Conservation (phyloP, 2,797 vertebrate species). For the Cynodonichthys magdalenae region DNA sequence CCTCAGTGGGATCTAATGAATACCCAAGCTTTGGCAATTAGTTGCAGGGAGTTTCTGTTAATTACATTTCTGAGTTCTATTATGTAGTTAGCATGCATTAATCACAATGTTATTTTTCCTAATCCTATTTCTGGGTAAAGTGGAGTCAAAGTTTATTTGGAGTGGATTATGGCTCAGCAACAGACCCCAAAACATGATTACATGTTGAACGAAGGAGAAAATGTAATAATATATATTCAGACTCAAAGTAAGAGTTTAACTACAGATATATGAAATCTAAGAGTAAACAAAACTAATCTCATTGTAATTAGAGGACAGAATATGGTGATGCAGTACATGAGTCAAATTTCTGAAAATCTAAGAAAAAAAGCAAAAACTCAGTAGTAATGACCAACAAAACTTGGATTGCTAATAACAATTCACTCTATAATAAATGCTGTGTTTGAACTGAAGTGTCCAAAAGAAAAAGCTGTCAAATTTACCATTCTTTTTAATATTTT, state of each 20-base stretch:
- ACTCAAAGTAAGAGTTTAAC: slow-evolving; percentile 37
- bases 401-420: neutral
- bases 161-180: slow-evolving; percentile 59
- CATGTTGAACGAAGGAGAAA: slow-evolving; percentile 33
- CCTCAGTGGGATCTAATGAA: slow-evolving; percentile 76
- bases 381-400: neutral
- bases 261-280: slow-evolving; percentile 33
- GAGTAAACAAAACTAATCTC: slow-evolving; percentile 14
- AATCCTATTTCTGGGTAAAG: slow-evolving; percentile 72
- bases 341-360: neutral
- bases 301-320: slow-evolving; percentile 22
- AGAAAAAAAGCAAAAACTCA: neutral
- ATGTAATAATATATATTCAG: slow-evolving; percentile 46
- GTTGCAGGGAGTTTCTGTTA: slow-evolving; percentile 70
- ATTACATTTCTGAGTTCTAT: slow-evolving; percentile 81
- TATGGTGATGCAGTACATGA: slow-evolving; percentile 6
- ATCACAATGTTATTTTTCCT: slow-evolving; percentile 79
- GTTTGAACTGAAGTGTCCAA: too few relatives aligned
- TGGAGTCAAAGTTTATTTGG: slow-evolving; percentile 75
- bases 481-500: too few relatives aligned
- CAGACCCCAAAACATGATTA: slow-evolving; percentile 34
- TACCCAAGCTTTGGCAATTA: slow-evolving; percentile 75
- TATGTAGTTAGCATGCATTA: slow-evolving; percentile 81
- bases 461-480: too few relatives aligned
- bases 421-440: too few relatives aligned